Conservation (phyloP, 2,113 vertebrate species). For the Raja brachyura region DNA sequence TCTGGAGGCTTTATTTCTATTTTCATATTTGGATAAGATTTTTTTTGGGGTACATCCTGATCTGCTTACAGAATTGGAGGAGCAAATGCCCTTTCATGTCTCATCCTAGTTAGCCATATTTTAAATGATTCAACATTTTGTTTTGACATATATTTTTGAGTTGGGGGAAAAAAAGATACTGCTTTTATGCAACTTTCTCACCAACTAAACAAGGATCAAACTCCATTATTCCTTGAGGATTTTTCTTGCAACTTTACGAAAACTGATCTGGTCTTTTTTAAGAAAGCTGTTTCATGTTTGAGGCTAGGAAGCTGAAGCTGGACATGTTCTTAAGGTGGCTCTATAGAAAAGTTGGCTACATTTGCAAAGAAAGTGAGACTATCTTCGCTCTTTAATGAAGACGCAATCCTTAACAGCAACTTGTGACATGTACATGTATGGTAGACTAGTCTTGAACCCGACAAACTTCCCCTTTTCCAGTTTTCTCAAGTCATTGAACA, state of each 20-base stretch:
- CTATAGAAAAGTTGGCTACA: no score
- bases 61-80: not conserved
- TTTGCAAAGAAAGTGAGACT: no score
- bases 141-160: not conserved
- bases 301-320: not conserved
- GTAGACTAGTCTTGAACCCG: no score
- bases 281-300: not conserved
- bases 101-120: not conserved
- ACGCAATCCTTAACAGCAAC: no score
- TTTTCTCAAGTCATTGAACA: no score
- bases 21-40: not conserved
- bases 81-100: not conserved
- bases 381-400: no score
- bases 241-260: no score
- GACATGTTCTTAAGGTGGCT: not conserved
- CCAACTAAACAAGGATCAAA: not conserved
- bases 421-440: no score
- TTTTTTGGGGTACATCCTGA: not conserved
- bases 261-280: not conserved
- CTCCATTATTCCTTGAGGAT: not conserved
- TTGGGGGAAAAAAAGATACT: not conserved
- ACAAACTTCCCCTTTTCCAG: no score
- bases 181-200: not conserved
- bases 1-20: not conserved
- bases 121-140: not conserved